Percentiles rank a stretch among this genome's conserved stretches.
These are phyloP conservation scores for Coremacera marginata DNA, from an alignment of 2,888 invertebrate species.

Conservation along the genomic window DNA sequence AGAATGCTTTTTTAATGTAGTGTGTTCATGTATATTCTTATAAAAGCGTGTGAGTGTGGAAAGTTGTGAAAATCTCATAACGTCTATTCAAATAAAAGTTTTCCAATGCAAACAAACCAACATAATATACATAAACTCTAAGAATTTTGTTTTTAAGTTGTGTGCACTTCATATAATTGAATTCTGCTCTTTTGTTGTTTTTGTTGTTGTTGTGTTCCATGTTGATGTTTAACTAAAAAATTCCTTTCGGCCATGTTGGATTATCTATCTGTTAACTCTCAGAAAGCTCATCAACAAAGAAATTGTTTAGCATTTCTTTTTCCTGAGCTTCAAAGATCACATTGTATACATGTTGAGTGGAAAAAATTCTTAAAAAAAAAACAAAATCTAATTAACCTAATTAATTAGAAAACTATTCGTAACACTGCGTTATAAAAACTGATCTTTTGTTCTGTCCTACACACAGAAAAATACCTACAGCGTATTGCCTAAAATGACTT, in stretches of 20 bases:
- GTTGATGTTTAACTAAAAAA: slow-evolving; percentile 22
- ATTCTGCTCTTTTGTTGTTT: neutral
- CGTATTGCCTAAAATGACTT: too few relatives aligned
- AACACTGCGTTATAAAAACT: too few relatives aligned
- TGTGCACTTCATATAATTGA: slow-evolving; percentile 9
- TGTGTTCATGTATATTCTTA: slow-evolving; percentile 27
- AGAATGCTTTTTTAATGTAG: neutral
- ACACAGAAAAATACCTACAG: too few relatives aligned
- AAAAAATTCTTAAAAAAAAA: too few relatives aligned
- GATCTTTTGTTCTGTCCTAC: too few relatives aligned
- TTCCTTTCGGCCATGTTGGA: slow-evolving; percentile 20
- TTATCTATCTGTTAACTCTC: neutral
- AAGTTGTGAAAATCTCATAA: slow-evolving; percentile 41
- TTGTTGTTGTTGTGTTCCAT: slow-evolving; percentile 10
- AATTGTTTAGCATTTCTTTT: neutral
- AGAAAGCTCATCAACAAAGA: too few relatives aligned
- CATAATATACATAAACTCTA: neutral
- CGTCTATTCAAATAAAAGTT: slow-evolving; percentile 41
- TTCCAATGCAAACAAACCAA: neutral
- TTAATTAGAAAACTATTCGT: too few relatives aligned
- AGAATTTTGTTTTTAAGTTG: neutral
- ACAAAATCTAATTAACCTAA: too few relatives aligned
- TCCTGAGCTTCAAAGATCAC: too few relatives aligned
- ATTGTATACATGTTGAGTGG: too few relatives aligned
- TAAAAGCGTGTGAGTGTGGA: slow-evolving; percentile 39